A percentile compares a stretch with the other conserved stretches of the same genome.
phyloP scores from a whole-genome alignment of 1,140 invertebrate genomes.

The Pseudomyrmex dendroicus region DNA sequence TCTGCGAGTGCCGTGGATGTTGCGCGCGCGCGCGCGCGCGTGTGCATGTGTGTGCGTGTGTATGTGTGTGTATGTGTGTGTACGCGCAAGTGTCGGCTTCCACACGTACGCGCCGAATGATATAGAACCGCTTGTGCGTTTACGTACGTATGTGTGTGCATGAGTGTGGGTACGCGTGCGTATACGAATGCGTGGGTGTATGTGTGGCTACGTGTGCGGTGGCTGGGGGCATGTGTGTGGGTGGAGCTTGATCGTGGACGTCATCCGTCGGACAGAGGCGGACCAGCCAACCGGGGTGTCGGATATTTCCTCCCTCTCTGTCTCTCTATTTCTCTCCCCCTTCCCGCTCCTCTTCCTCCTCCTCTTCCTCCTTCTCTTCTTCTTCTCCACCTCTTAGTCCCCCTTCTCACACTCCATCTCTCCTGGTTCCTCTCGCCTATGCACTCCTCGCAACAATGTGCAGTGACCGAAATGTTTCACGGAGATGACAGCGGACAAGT shows the following conservation, averaged over 20 bases:
- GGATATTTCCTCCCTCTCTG: conserved; percentile 41
- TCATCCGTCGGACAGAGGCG: conserved; percentile 71
- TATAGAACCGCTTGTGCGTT: conserved; percentile 19
- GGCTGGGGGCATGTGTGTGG: conserved; percentile 67
- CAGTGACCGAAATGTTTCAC: conserved; percentile 72
- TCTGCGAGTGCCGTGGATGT: background rate
- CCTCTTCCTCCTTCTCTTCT: conserved; percentile 19
- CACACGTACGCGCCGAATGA: conserved; percentile 3
- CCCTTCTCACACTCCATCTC: conserved; percentile 16
- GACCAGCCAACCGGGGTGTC: conserved; percentile 51
- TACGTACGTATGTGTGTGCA: conserved; percentile 35
- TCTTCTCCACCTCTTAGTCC: background rate
- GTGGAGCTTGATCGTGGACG: conserved; percentile 73
- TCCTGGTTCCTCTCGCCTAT: conserved; percentile 44
- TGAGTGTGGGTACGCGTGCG: conserved; percentile 17
- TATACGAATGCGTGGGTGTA: background rate
- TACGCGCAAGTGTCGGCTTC: conserved; percentile 35
- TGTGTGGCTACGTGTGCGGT: conserved; percentile 49
- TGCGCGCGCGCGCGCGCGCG: background rate
- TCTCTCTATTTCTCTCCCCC: conserved; percentile 21
- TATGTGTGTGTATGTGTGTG: background rate
- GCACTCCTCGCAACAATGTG: conserved; percentile 66
- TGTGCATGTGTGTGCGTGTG: background rate
- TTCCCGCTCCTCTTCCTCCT: conserved; percentile 6
- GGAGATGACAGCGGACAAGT: conserved; percentile 62